A percentile compares a stretch with the other conserved stretches of the same genome.
Conservation (phyloP, 2,113 vertebrate species). For the Arothron firmamentum region DNA sequence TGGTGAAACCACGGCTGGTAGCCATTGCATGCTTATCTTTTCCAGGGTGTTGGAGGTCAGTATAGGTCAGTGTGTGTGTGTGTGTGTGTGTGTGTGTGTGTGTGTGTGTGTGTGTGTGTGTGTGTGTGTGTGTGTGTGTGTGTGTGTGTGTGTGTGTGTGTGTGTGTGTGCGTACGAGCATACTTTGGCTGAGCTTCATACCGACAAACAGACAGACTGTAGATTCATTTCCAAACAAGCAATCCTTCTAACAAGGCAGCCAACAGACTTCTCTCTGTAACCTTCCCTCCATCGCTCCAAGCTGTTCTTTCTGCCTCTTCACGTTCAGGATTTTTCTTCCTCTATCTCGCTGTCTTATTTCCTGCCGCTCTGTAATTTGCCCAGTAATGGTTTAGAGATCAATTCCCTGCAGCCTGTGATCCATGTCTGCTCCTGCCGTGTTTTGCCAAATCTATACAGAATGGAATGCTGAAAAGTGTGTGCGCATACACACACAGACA, state of each 20-base stretch:
- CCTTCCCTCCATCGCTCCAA: constrained; percentile 25
- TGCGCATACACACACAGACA: constrained; percentile 5
- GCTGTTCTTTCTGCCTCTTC: constrained; percentile 27
- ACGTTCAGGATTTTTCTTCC: constrained; percentile 3
- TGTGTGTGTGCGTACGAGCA: constrained; percentile 4
- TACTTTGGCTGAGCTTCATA: constrained; percentile 45
- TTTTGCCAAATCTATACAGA: constrained; percentile 46
- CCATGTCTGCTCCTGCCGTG: constrained; percentile 31
- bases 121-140: constrained; percentile 16
- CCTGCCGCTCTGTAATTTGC: constrained; percentile 30
- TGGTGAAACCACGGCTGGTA: neutral
- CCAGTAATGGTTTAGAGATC: constrained; percentile 33
- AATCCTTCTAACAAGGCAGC: constrained; percentile 40
- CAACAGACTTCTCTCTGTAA: constrained; percentile 31
- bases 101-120: constrained; percentile 12
- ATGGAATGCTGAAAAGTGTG: constrained; percentile 17
- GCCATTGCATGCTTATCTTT: constrained; percentile 4
- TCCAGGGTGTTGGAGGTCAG: constrained; percentile 27
- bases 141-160: constrained; percentile 11
- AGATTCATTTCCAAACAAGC: constrained; percentile 48
- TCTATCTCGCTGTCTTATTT: constrained; percentile 1
- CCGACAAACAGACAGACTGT: constrained; percentile 30
- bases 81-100: constrained; percentile 10
- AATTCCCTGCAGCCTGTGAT: constrained; percentile 44
- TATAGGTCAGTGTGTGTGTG: constrained; percentile 10